Conservation (phyloP, 2,888 invertebrate genomes). For the Clostera curtula region DNA sequence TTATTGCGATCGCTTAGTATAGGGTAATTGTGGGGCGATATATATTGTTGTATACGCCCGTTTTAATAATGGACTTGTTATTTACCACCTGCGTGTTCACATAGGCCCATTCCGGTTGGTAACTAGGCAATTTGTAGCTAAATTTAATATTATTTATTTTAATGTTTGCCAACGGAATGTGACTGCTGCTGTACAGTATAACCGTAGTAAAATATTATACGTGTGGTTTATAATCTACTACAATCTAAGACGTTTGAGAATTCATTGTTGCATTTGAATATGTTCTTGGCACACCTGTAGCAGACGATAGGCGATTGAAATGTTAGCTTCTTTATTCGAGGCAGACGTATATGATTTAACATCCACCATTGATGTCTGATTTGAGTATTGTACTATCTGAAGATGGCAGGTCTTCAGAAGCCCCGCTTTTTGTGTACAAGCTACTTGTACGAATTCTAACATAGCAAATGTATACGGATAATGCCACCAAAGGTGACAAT, state of each 20-base stretch:
- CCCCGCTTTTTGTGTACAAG: slow-evolving; percentile 38
- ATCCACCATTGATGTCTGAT: slow-evolving; percentile 7
- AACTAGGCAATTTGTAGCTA: slow-evolving; percentile 71
- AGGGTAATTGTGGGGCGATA: slow-evolving; percentile 51
- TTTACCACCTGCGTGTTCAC: slow-evolving; percentile 74
- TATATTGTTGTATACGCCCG: slow-evolving; percentile 41
- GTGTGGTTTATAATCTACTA: slow-evolving; percentile 34
- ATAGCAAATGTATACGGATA: slow-evolving; percentile 64
- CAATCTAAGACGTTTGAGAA: slow-evolving; percentile 16
- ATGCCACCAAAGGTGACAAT: slow-evolving; percentile 56
- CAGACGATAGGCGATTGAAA: slow-evolving; percentile 33
- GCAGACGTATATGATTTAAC: slow-evolving; percentile 8
- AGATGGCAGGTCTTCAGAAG: slow-evolving; percentile 23
- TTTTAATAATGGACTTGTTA: slow-evolving; percentile 65
- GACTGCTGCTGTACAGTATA: slow-evolving; percentile 71
- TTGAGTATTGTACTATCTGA: slow-evolving; percentile 22
- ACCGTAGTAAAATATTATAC: slow-evolving; percentile 52
- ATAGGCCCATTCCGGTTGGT: slow-evolving; percentile 69
- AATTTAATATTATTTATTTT: slow-evolving; percentile 64
- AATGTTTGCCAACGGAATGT: slow-evolving; percentile 71
- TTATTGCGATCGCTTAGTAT: slow-evolving; percentile 66
- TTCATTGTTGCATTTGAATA: slow-evolving; percentile 17
- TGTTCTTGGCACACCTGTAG: slow-evolving; percentile 14
- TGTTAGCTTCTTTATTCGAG: slow-evolving; percentile 36
- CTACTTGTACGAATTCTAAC: slow-evolving; percentile 47